Evolutionary conservation across 1,140 invertebrate species (phyloP), one percentile per base, ranked within the genome.

Genomic region (Drosophila micromelanica): DNA sequence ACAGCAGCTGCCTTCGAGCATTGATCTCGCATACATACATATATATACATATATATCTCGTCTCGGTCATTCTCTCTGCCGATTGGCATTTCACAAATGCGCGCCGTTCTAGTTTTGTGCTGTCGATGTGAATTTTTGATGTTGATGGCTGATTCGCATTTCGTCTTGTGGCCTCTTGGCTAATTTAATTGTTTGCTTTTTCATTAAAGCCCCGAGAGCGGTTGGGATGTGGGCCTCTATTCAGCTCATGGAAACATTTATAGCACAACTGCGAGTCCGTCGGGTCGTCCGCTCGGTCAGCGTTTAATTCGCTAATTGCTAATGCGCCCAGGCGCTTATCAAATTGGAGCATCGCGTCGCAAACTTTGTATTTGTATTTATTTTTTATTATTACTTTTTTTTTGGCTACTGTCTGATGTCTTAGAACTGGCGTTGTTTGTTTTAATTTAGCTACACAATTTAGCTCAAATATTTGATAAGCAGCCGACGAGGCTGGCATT

Each of bases 141-240:
- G 56, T 57, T 35, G 43, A 49, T 81, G 81, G 52, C 37, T 48
- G 76, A 73, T 73, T 81, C 82, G 67, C 67, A 80, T 85, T 85
- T 77, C 64, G 51, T 48, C 68, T 68, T 67, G 62, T 75, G 72
- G 80, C 80, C 74, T 76, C 78, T 86, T 87, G 82, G 82, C 82
- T 87, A 87, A 87, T 87, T 87, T 87, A 87, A 89, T 87, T 87
- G 82, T 87, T 87, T 87, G 82, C 61, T 63, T 87, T 87, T 82
- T 81, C 82, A 87, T 81, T 87, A 87, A 76, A 62, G 52, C 78
- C 38, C 57, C 55, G 79, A 55, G 70, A 62, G 38, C 59, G 43
- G 40, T 43, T 27, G 17, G 17, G 35, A 54, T 46, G 37, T 72
- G 80, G 74, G 82, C 78, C 71, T 65, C 60, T 46, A 75, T 85